These are phyloP conservation scores for Ceriagrion tenellum DNA, from an alignment of 2,888 invertebrate genomes.

Conservation along the genomic window DNA sequence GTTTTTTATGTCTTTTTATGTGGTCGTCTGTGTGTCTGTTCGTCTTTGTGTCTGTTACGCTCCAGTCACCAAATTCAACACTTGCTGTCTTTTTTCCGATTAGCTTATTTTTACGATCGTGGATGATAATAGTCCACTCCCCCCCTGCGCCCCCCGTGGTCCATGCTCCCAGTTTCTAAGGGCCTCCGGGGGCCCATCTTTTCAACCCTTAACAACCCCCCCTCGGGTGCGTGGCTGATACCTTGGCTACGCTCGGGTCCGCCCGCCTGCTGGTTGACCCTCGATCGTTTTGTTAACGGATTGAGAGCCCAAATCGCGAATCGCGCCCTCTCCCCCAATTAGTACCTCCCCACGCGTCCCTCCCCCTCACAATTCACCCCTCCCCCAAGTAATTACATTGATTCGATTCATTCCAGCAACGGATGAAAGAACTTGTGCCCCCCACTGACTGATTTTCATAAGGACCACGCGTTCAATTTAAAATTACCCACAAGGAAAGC, in stretches of 20 bases:
- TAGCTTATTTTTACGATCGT: neutral
- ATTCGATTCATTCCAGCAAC: no score
- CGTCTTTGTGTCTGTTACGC: conserved; percentile 66
- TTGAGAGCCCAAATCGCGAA: neutral
- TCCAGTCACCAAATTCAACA: conserved; percentile 68
- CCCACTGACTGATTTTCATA: neutral
- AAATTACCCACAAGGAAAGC: neutral
- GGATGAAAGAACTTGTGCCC: neutral
- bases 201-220: no score
- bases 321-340: no score
- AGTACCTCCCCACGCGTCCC: neutral
- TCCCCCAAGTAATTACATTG: neutral
- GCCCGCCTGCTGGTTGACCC: neutral
- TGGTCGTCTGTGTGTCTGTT: conserved; percentile 57
- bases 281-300: neutral
- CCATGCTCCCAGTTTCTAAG: no score
- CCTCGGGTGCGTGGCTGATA: neutral
- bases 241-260: neutral
- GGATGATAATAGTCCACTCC: neutral
- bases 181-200: neutral
- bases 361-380: neutral
- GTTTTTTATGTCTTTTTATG: conserved; percentile 61
- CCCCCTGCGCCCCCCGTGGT: neutral
- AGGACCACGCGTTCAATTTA: neutral
- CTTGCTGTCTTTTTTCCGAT: conserved; percentile 66